Base-by-base conservation (phyloP, 1,140 invertebrate species). In the Araneus ventricosus region DNA sequence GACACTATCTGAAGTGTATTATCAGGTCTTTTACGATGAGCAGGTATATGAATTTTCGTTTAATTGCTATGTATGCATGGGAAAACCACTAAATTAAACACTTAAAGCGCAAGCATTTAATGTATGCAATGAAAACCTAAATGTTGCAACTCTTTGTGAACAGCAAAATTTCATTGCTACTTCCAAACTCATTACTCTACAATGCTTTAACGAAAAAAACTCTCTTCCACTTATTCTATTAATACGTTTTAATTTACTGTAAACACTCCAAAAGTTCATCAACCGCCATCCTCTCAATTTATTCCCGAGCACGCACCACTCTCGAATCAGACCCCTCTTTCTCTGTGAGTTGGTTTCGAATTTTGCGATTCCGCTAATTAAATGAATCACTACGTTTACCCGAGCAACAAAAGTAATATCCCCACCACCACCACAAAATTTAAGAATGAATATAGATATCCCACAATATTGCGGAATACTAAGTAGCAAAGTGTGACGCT, bases 291-390 rank as follows among this genome's bases (percentile, higher is more conserved):
- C 30, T 75, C 70, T 75, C 70, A 75, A 75, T 75, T 75, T 75
- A 75, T 75, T 75, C 70, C 70, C 30, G 14, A 17, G 70, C 70
- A 75, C 70, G 70, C 70, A 20, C 37, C 70, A 20, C 17, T 30
- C 70, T 75, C 22, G 30, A 34, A 30, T 75, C 14, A 37, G 8
- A 14, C 70, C 70, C 45, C 45, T 14, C 39, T 52, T 10, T 75
- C 37, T 75, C 8, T 41, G 39, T 84, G 45, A 84, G 41, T 57
- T 84, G 27, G 37, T 52, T 45, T 45, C 41, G 39, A 27, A 84
- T 84, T 84, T 84, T 84, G 80, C 41, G 82, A 45, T 84, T 84
- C 45, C 8, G 10, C 80, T 84, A 84, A 84, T 84, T 84, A 45
- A 84, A 57, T 84, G 82, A 84, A 84, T 84, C 82, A 84, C 27